Evolutionary conservation across 2,888 invertebrate genomes (phyloP), one percentile per base, ranked within the genome.

Genomic region (Tolmerus cingulatus): DNA sequence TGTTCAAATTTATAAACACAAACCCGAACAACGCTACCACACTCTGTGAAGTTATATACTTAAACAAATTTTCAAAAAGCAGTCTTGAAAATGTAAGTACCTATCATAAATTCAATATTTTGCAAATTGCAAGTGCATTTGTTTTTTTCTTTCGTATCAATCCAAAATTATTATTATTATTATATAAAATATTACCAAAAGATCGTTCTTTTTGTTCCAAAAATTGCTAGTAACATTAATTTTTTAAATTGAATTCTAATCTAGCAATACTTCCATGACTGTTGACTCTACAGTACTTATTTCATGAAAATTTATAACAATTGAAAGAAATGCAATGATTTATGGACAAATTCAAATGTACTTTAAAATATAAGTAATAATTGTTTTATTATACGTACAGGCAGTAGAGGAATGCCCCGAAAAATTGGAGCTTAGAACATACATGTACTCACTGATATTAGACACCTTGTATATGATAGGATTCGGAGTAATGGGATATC

Each of bases 11-110:
- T 37, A 57, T 12, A 19, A 30, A 82, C 16, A 3, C 14, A 34
- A 19, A 55, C 19, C 23, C 81, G 23, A 30, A 1, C 19, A 82
- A 66, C 37, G 34, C 4, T 5, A 55, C 37, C 16, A 90, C 90
- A 19, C 90, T 92, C 51, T 92, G 92, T 86, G 89, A 91, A 27
- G 89, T 91, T 12, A 89, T 91, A 9, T 90, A 90, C 86, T 88
- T 55, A n/a, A n/a, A 51, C 19, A 51, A 19, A 51, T 5, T 16
- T 16, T 16, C 51, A 51, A 8, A n/a, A 51, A 51, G 5, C 5
- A 7, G 7, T 19, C n/a, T 51, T n/a, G n/a, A 51, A 5, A 3
- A 51, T 51, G 51, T 51, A 51, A 51, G 51, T 51, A n/a, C n/a
- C n/a, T n/a, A 5, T 51, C 19, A 16, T 16, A 51, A 51, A 51